Evolutionary conservation across 2,888 invertebrate species (phyloP).

Genomic region (Xylota segnis): DNA sequence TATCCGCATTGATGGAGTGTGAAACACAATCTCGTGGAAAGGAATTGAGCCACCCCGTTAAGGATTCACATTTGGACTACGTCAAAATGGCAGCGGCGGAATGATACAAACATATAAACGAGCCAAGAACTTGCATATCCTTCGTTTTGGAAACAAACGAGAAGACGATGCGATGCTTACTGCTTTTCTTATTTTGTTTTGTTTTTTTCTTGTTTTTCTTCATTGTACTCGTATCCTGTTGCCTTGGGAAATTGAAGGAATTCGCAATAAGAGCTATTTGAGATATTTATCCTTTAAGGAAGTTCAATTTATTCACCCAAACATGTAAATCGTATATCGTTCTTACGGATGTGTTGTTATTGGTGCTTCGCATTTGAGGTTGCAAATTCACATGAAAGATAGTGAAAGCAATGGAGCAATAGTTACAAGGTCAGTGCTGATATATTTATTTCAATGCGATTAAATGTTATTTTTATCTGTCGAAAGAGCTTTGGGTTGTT

Average conservation of each 20-base stretch:
- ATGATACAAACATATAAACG: background rate
- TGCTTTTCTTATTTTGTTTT: slow-evolving; percentile 10
- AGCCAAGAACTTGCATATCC: slow-evolving; percentile 1
- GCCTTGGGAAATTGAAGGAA: slow-evolving; percentile 17
- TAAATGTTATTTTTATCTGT: background rate
- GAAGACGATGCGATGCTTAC: background rate
- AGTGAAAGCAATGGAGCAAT: background rate
- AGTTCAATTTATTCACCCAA: slow-evolving; percentile 26
- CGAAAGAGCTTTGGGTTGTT: no score
- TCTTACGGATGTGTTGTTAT: background rate
- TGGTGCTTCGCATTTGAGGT: background rate
- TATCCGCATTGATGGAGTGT: slow-evolving; percentile 46
- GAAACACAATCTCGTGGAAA: slow-evolving; percentile 38
- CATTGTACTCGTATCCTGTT: background rate
- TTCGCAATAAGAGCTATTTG: slow-evolving; percentile 31
- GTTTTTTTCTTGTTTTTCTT: no score
- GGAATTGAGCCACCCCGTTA: slow-evolving; percentile 18
- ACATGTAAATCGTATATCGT: background rate
- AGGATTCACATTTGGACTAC: slow-evolving; percentile 23
- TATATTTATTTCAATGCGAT: background rate
- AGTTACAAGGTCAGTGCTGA: background rate
- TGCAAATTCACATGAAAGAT: background rate
- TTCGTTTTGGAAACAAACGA: slow-evolving; percentile 3
- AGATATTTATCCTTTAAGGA: slow-evolving; percentile 31
- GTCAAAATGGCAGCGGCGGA: background rate